Percentiles rank a stretch among this genome's conserved stretches.
These are phyloP conservation scores for Panthera leo DNA, from an alignment of 2,113 vertebrate genomes.

Conservation along the genomic window DNA sequence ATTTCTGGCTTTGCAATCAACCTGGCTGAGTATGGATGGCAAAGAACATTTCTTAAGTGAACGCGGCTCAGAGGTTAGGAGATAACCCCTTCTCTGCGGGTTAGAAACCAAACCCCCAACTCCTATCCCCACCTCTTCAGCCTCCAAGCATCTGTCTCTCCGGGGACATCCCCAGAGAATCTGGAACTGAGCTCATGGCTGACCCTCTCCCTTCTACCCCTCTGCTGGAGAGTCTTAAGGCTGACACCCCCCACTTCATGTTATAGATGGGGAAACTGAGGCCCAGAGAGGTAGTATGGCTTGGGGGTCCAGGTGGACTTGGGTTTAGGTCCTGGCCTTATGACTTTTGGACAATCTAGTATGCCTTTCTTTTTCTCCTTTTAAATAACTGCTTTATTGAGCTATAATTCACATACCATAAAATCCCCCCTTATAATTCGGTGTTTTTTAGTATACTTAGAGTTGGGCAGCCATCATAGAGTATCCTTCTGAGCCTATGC, in stretches of 20 bases:
- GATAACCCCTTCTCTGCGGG: not conserved
- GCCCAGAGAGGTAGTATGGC: not conserved
- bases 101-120: too few species aligned
- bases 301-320: not conserved
- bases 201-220: not conserved
- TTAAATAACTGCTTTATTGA: not conserved
- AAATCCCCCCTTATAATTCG: not conserved
- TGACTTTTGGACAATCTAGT: not conserved
- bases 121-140: not conserved
- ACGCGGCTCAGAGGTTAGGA: not conserved
- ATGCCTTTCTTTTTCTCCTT: not conserved
- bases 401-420: not conserved
- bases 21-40: not conserved
- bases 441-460: not conserved
- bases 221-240: not conserved
- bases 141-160: not conserved
- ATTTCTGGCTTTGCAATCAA: constrained; percentile 14
- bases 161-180: not conserved
- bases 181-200: not conserved
- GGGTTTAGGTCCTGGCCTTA: not conserved
- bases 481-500: not conserved
- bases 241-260: not conserved
- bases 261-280: not conserved
- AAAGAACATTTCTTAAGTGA: not conserved
- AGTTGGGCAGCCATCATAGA: too few species aligned